phyloP scores from a whole-genome alignment of 1,140 invertebrate genomes.

The Oppia nitens region DNA sequence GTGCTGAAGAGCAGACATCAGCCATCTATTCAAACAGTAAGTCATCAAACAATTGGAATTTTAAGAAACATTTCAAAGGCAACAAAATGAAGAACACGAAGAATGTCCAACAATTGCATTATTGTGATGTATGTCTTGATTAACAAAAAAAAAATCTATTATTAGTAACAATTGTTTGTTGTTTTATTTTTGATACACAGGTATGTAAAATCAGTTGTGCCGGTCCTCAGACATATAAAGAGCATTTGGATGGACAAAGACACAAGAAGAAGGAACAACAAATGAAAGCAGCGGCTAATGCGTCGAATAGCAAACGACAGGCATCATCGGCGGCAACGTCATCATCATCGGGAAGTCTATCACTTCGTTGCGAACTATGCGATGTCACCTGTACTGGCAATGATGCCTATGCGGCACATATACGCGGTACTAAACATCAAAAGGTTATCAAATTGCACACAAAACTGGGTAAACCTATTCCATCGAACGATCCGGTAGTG shows the following conservation, averaged over 20 bases:
- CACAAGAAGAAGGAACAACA: constrained; percentile 96
- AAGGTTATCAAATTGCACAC: constrained; percentile 87
- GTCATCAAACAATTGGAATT: constrained; percentile 8
- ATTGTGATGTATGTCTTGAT: constrained; percentile 16
- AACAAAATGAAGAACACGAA: constrained; percentile 14
- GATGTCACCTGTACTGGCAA: constrained; percentile 94
- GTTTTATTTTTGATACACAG: constrained; percentile 79
- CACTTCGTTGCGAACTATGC: constrained; percentile 50
- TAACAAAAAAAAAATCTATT: constrained; percentile 13
- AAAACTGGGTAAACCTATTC: constrained; percentile 91
- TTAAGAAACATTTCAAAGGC: constrained; percentile 6
- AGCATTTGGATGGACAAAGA: constrained; percentile 92
- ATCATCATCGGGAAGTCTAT: constrained; percentile 48
- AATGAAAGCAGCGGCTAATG: constrained; percentile 46
- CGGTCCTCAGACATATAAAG: constrained; percentile 84
- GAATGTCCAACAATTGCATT: constrained; percentile 16
- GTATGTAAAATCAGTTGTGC: constrained; percentile 96
- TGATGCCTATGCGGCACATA: constrained; percentile 94
- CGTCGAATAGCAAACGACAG: constrained; percentile 24
- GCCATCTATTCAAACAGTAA: constrained; percentile 14
- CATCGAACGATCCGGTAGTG: constrained; percentile 78
- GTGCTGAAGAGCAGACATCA: constrained; percentile 15
- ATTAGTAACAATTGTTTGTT: constrained; percentile 51
- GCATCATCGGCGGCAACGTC: constrained; percentile 56
- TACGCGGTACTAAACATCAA: constrained; percentile 91